phyloP scores from a whole-genome alignment of 2,113 vertebrate genomes.

The Hippopotamus amphibius region DNA sequence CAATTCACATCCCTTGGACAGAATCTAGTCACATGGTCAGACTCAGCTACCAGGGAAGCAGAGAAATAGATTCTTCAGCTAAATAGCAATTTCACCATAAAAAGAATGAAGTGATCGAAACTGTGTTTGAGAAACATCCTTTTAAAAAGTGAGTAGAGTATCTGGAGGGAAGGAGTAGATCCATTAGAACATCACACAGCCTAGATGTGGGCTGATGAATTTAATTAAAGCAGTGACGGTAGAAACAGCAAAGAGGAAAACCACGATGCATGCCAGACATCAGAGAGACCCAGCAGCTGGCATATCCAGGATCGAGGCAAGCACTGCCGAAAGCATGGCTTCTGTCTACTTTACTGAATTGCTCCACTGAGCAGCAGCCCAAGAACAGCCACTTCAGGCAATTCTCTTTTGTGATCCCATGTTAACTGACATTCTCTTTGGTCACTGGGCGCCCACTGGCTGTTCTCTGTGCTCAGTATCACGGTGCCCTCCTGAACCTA shows the following conservation, averaged over 20 bases:
- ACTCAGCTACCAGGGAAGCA: neutral
- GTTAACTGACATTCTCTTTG: neutral
- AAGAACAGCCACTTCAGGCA: conserved; percentile 17
- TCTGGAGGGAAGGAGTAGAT: neutral
- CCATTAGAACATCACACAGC: neutral
- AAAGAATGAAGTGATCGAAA: neutral
- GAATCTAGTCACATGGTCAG: neutral
- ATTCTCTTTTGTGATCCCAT: neutral
- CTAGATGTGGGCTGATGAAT: neutral
- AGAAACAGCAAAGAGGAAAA: neutral
- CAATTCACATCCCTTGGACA: neutral
- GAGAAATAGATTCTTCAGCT: neutral
- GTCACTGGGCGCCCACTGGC: neutral
- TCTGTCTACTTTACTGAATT: conserved; percentile 4
- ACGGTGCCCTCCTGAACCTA: conserved; percentile 52
- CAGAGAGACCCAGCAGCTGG: neutral
- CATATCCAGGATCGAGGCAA: neutral
- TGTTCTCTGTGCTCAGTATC: neutral
- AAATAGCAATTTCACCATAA: neutral
- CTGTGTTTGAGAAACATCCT: neutral
- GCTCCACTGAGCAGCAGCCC: neutral
- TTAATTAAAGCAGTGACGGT: neutral
- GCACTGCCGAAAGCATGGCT: neutral
- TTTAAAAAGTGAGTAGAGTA: neutral
- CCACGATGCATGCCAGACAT: neutral